phyloP scores from a whole-genome alignment of 2,797 vertebrate genomes.

The Gallinago nigripennis region DNA sequence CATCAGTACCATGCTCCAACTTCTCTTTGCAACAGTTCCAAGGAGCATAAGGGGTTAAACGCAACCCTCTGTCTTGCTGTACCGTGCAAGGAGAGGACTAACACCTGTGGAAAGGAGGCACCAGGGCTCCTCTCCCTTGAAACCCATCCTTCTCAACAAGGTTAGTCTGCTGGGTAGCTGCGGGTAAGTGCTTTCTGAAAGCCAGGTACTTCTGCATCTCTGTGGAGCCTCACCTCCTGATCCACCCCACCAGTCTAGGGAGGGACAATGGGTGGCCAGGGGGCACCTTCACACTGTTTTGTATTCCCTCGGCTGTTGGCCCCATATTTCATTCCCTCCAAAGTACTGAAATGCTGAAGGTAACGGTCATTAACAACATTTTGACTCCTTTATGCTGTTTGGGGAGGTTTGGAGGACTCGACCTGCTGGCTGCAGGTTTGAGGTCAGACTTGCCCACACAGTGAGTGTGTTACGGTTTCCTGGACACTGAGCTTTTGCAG shows the following conservation, averaged over 20 bases:
- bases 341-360: not conserved
- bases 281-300: not conserved
- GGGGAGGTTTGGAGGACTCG: not conserved
- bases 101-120: not conserved
- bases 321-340: not conserved
- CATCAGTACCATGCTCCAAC: not conserved
- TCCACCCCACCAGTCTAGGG: not conserved
- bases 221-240: not conserved
- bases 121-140: not conserved
- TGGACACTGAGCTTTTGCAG: not conserved
- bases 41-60: not conserved
- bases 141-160: not conserved
- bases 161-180: not conserved
- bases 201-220: not conserved
- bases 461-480: not conserved
- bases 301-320: not conserved
- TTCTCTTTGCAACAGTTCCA: not conserved
- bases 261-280: not conserved
- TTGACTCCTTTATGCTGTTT: not conserved
- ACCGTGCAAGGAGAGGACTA: not conserved
- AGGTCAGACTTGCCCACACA: not conserved
- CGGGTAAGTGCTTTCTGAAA: not conserved
- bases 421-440: not conserved
- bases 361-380: not conserved
- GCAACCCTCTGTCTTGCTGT: not conserved